Evolutionary conservation across 2,797 vertebrate genomes (phyloP).

Genomic region (Intellagama lesueurii): DNA sequence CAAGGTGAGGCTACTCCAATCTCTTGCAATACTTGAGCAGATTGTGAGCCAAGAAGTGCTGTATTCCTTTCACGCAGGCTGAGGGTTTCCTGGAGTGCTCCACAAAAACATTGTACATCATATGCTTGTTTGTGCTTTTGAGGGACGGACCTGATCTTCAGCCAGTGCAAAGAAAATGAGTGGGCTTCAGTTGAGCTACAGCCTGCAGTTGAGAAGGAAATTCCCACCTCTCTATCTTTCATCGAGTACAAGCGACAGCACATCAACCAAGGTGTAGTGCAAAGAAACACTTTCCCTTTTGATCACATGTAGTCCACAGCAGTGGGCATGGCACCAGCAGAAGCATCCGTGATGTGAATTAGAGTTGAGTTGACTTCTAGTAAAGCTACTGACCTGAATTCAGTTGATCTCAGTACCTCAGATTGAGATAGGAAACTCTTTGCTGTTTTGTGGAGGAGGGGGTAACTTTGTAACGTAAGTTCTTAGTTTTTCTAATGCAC

Average conservation of each 20-base stretch:
- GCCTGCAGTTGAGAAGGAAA: not conserved
- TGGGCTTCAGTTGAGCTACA: not conserved
- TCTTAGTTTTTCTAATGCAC: not conserved
- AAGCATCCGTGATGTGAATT: not conserved
- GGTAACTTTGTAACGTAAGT: not conserved
- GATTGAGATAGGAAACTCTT: not conserved
- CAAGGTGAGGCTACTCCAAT: conserved; percentile 60
- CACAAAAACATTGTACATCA: conserved; percentile 55
- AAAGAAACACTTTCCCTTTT: not conserved
- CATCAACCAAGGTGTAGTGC: not conserved
- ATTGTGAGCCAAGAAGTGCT: conserved; percentile 67
- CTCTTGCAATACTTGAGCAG: conserved; percentile 66
- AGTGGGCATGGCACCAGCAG: not conserved
- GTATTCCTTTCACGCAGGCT: conserved; percentile 34
- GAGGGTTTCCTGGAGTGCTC: conserved; percentile 64
- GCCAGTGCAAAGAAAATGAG: conserved; percentile 39
- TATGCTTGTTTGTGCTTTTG: conserved; percentile 58
- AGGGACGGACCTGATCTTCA: conserved; percentile 53
- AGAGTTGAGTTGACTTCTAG: not conserved
- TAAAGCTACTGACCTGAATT: not conserved
- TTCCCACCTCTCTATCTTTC: not conserved
- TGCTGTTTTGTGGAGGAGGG: not conserved
- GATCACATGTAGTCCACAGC: not conserved
- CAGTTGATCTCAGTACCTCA: not conserved
- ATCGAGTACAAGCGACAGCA: not conserved